These are phyloP conservation scores for Acanthosepion esculentum DNA, from an alignment of 2,888 invertebrate species.

Conservation along the genomic window DNA sequence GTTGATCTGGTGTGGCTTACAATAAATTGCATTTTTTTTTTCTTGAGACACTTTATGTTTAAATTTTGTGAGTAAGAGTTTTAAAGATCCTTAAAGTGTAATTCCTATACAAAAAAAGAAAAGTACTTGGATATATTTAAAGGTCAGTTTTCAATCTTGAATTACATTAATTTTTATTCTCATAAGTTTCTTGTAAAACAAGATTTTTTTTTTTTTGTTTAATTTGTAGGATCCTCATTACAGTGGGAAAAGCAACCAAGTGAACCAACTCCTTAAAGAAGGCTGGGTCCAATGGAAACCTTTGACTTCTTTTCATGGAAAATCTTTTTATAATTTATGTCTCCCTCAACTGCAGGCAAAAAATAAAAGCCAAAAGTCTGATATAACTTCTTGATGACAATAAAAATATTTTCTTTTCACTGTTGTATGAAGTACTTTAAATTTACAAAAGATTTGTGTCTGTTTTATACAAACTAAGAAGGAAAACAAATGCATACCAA, in stretches of 20 bases:
- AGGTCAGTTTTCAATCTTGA: no score
- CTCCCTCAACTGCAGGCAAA: constrained; percentile 61
- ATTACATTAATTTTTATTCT: neutral
- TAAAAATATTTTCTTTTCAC: neutral
- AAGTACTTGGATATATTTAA: neutral
- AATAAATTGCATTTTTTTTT: neutral
- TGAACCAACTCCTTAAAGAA: constrained; percentile 51
- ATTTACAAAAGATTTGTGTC: no score
- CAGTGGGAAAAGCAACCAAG: constrained; percentile 54
- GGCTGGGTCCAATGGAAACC: constrained; percentile 65
- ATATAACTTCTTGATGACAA: neutral
- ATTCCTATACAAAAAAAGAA: neutral
- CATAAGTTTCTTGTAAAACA: neutral
- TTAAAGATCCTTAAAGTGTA: neutral
- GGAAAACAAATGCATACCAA: no score
- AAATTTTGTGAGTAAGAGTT: no score
- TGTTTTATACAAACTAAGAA: no score
- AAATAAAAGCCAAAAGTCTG: neutral
- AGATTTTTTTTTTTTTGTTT: constrained; percentile 44
- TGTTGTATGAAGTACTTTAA: neutral
- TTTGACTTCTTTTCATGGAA: constrained; percentile 61
- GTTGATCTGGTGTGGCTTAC: no score
- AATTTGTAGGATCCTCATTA: constrained; percentile 70
- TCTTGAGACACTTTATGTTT: no score
- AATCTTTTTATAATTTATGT: constrained; percentile 72